phyloP scores from a whole-genome alignment of 2,888 invertebrate genomes.

The Pantelozetes paolii region DNA sequence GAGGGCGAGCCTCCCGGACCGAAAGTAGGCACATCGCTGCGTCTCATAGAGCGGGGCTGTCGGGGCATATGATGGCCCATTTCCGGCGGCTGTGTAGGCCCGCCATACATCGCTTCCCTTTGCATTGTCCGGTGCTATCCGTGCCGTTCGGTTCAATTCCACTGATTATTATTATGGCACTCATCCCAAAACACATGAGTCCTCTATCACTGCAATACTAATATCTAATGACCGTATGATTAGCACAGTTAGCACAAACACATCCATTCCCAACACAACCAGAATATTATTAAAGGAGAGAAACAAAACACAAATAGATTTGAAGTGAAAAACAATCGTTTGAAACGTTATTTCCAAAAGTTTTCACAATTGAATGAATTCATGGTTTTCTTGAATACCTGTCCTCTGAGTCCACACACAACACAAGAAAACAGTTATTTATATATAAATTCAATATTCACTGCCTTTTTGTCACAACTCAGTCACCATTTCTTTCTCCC shows the following conservation, averaged over 20 bases:
- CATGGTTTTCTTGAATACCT: neutral
- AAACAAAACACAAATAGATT: neutral
- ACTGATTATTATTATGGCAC: neutral
- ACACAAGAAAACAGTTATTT: neutral
- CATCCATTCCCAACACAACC: neutral
- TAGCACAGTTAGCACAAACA: neutral
- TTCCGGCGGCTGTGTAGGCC: neutral
- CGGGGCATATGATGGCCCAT: conserved; percentile 32
- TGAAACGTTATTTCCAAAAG: neutral
- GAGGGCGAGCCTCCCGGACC: conserved; percentile 42
- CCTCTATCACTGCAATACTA: conserved; percentile 7
- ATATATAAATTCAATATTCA: conserved; percentile 9
- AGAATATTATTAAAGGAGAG: neutral
- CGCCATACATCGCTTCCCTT: conserved; percentile 28
- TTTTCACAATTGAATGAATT: neutral
- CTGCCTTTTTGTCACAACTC: conserved; percentile 24
- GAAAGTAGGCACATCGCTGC: conserved; percentile 37
- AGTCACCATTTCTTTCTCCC: conserved; percentile 17
- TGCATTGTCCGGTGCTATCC: conserved; percentile 31
- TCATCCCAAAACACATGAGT: conserved; percentile 34
- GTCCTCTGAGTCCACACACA: neutral
- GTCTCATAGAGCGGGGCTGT: conserved; percentile 35
- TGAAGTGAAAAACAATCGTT: neutral
- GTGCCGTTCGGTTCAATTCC: neutral
- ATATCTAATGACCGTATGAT: neutral